Base-by-base conservation (phyloP, 2,888 invertebrate genomes). In the Caenorhabditis sulstoni region DNA sequence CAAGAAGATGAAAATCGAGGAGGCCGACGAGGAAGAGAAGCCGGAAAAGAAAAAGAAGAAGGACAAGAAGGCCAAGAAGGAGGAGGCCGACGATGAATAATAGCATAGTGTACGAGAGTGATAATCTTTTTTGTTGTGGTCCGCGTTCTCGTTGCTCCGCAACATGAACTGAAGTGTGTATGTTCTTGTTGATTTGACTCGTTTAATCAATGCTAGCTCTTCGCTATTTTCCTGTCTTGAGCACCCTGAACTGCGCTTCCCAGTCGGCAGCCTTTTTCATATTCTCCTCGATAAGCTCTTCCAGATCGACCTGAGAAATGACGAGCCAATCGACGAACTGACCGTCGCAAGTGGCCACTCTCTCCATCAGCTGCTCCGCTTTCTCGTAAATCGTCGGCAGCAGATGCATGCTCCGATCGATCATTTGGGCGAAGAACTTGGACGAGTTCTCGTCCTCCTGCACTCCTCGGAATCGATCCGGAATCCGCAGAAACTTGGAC, bases 401-500 rank as follows among this genome's bases (percentile, higher is more conserved):
- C 49, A 94, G 93, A 90, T 93, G 93, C 53, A 94, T 93, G 91
- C 95, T 95, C 81, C 94, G 83, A 74, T 94, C 93, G n/a, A 94
- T 93, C 75, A 95, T 94, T 52, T 92, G 91, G 0, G 93, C 91
- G 90, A 94, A 95, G 81, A 94, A 92, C 49, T 68, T 57, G 3
- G 58, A n/a, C 5, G 58, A 62, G 66, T 67, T 47, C 12, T 81
- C 81, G 23, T 74, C 78, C 2, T 84, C 84, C 49, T 81, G 79
- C 3, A 97, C 93, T 2, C 92, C 92, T 61, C 94, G 93, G 90
- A 98, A 97, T 83, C 94, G 93, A 79, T 94, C 93, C 0, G 99
- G 98, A 81, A 97, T 94, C 62, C 95, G 93, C 20, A 97, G 93
- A 82, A 97, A 96, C 71, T 95, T 93, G 82, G 95, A 94, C 90